Base-by-base conservation (phyloP, 2,888 invertebrate species). In the Orthosia gracilis region DNA sequence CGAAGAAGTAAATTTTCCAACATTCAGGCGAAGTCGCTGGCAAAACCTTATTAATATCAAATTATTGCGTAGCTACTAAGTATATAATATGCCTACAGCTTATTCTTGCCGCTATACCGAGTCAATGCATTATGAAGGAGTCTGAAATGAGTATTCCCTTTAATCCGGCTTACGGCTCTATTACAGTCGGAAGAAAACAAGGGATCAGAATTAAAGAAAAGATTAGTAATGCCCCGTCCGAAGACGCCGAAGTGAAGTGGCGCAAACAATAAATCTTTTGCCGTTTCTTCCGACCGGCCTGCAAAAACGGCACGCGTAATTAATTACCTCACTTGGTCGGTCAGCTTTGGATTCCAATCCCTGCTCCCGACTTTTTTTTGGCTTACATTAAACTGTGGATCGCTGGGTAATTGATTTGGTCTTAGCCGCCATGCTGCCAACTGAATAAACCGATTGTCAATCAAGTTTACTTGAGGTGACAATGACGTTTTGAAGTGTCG, bases 121-220 rank as follows among this genome's bases (percentile, higher is more conserved):
- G 85, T 84, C 89, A 85, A 90, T 92, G 89, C 90, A 92, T 92
- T 92, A 91, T 91, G 87, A 91, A 92, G 88, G 90, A 91, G 87
- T 84, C 87, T 86, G 87, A 92, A 93, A 94, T 92, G 91, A 92
- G 91, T 89, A 90, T 91, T 91, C 85, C 88, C 89, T 91, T 91
- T 92, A 93, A 93, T 92, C 93, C 92, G 88, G 91, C 91, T 93
- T 91, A 92, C 90, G 90, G 89, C 90, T 93, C 92, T 93, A 93
- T 93, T 93, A 92, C 91, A 88, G 89, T 85, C 89, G 89, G 90
- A 91, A 92, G 92, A 92, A 93, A 94, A 93, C 93, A 93, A 92
- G 90, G 94, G 92, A 94, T 94, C 94, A 93, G 93, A 94, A 93
- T 94, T 94, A 93, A 94, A 94, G 94, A 93, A 94, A 94, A 94